Evolutionary conservation across 2,113 vertebrate genomes (phyloP), one percentile per base, ranked within the genome.

Genomic region (Semnornis frantzii): DNA sequence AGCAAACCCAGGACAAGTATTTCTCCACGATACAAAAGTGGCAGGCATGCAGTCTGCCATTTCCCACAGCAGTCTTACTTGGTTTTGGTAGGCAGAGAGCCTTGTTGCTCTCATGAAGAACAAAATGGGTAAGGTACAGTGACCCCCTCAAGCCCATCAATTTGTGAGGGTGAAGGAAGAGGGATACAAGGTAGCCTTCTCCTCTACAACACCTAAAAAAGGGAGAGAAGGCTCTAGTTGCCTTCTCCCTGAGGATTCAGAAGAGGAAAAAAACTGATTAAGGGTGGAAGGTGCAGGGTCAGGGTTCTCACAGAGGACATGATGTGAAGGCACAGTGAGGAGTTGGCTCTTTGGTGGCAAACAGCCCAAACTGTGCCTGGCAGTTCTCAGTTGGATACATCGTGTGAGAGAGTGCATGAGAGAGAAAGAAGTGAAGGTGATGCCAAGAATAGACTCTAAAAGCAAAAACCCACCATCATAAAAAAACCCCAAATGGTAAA

Each of bases 1-100:
- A 92, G 37, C 82, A 97, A 96, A 94, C 79, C 85, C 81, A 94
- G 89, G 85, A 85, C 85, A 90, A 94, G 79, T 81, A 87, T 94
- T 94, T 93, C 87, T 91, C 82, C 4, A 5, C 11, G 42, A 71
- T 57, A 90, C 80, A 88, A 85, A 95, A 82, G 89, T 15, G 58
- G 74, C 82, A 90, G 73, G 70, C 82, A 42, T 18, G 27, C 27
- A n/a, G 65, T 73, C 79, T 88, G 80, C 92, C 79, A 76, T 94
- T 94, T 93, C 95, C 91, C 94, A 95, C 95, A 89, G 54, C 28
- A 81, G 85, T 48, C 44, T 60, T 16, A 23, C 70, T 89, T 72
- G 62, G 50, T 27, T 92, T 80, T 37, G 65, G 75, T 64, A 66
- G 50, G 58, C 54, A 81, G 60, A 86, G 64, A 46, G 89, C 76